Evolutionary conservation across 2,888 invertebrate genomes (phyloP).

Genomic region (Macaria notata): DNA sequence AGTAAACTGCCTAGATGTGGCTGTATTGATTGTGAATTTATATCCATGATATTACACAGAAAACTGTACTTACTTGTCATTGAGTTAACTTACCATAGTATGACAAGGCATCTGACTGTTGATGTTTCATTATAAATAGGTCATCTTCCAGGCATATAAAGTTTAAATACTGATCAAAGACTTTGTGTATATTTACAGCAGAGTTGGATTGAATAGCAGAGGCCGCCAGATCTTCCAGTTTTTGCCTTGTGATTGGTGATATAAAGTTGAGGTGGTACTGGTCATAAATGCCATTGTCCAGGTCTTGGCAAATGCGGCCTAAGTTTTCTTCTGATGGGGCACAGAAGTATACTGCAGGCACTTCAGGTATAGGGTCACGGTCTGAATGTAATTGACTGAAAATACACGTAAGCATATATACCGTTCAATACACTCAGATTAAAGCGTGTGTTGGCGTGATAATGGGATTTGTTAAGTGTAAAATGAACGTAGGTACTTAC

Average conservation of each 20-base stretch:
- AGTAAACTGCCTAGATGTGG: too few species aligned
- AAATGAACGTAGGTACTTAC: conserved; percentile 80
- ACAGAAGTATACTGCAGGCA: conserved; percentile 99
- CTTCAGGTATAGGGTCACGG: conserved; percentile 97
- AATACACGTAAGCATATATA: conserved; percentile 18
- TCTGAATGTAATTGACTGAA: conserved; percentile 92
- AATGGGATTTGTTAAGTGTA: too few species aligned
- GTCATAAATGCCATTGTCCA: conserved; percentile 95
- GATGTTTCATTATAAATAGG: conserved; percentile 96
- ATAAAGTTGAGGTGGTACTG: conserved; percentile 98
- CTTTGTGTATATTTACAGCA: conserved; percentile 95
- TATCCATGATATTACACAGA: too few species aligned
- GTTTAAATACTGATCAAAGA: conserved; percentile 99
- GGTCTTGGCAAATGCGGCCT: conserved; percentile 94
- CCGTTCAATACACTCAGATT: too few species aligned
- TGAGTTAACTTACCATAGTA: conserved; percentile 89
- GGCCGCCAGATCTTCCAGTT: conserved; percentile 96
- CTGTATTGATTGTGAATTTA: too few species aligned
- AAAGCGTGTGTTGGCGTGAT: too few species aligned
- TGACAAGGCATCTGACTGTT: conserved; percentile 94
- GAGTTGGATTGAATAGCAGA: conserved; percentile 95
- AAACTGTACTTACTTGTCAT: too few species aligned
- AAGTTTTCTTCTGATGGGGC: conserved; percentile 98
- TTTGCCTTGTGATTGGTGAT: conserved; percentile 95
- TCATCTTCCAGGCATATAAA: conserved; percentile 99